Percentiles rank a stretch among this genome's conserved stretches.
phyloP scores from a whole-genome alignment of 2,888 invertebrate genomes.

The Resseliella maxima region DNA sequence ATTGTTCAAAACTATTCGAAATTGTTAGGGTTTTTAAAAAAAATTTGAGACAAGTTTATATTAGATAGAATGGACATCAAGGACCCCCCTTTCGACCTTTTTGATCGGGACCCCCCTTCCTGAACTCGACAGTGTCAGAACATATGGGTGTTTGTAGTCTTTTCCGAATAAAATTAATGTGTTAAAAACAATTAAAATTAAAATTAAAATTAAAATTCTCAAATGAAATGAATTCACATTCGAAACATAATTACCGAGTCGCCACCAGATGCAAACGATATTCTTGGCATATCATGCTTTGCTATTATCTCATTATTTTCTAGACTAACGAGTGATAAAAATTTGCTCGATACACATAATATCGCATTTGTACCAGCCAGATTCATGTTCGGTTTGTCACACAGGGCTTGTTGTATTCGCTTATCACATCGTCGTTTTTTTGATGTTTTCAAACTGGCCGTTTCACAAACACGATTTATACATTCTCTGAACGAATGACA shows the following conservation, averaged over 20 bases:
- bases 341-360: slow-evolving; percentile 90
- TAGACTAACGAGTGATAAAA: slow-evolving; percentile 83
- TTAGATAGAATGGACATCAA: too few species aligned
- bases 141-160: too few species aligned
- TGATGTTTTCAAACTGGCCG: slow-evolving; percentile 88
- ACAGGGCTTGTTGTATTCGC: slow-evolving; percentile 83
- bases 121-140: too few species aligned
- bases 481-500: slow-evolving; percentile 78
- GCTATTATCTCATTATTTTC: slow-evolving; percentile 87
- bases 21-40: too few species aligned
- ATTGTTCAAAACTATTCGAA: too few species aligned
- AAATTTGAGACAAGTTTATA: too few species aligned
- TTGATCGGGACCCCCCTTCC: too few species aligned
- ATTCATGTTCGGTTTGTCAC: slow-evolving; percentile 87
- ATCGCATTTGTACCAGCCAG: slow-evolving; percentile 93
- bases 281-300: slow-evolving; percentile 96
- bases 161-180: background rate
- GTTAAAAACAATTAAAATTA: too few species aligned
- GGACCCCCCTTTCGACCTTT: too few species aligned
- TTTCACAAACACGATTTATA: slow-evolving; percentile 94
- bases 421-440: slow-evolving; percentile 89
- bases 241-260: slow-evolving; percentile 88
- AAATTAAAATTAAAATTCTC: too few species aligned
- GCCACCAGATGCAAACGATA: slow-evolving; percentile 97
- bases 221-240: slow-evolving; percentile 68